These are phyloP conservation scores for Etheostoma nigrum DNA, from an alignment of 2,797 vertebrate genomes.

Conservation along the genomic window DNA sequence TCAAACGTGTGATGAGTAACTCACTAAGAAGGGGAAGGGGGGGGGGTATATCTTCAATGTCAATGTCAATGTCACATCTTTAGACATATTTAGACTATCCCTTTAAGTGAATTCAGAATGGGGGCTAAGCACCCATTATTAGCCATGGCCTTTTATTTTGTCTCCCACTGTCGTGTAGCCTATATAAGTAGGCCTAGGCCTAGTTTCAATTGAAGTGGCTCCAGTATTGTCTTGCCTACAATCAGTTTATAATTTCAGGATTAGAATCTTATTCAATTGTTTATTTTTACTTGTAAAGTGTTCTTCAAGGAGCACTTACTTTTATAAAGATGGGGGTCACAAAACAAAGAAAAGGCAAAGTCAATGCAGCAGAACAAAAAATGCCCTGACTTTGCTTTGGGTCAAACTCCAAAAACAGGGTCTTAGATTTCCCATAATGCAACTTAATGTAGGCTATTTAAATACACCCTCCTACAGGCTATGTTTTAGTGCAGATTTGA, in stretches of 20 bases:
- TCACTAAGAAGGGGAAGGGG: conserved; percentile 15
- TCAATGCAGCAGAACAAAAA: not conserved
- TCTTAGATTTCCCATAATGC: not conserved
- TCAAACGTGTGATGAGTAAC: conserved; percentile 54
- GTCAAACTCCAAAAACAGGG: not conserved
- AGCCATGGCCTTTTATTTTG: not conserved
- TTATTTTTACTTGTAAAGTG: not conserved
- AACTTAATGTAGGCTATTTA: not conserved
- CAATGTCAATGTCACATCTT: conserved; percentile 31
- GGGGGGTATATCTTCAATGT: conserved; percentile 3
- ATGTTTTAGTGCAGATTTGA: not conserved
- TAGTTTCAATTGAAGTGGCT: not conserved
- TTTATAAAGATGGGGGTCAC: not conserved
- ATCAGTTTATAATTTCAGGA: not conserved
- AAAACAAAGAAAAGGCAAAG: not conserved
- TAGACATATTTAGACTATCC: not conserved
- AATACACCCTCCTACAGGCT: not conserved
- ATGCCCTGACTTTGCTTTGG: not conserved
- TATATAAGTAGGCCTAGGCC: too few species aligned
- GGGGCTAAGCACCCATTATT: not conserved
- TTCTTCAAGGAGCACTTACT: not conserved
- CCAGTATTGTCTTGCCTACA: not conserved
- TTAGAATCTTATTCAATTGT: not conserved
- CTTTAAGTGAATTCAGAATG: not conserved
- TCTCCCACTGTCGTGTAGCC: not conserved